Evolutionary conservation across 2,797 vertebrate species (phyloP).

Genomic region (Pseudocheirus occidentalis): DNA sequence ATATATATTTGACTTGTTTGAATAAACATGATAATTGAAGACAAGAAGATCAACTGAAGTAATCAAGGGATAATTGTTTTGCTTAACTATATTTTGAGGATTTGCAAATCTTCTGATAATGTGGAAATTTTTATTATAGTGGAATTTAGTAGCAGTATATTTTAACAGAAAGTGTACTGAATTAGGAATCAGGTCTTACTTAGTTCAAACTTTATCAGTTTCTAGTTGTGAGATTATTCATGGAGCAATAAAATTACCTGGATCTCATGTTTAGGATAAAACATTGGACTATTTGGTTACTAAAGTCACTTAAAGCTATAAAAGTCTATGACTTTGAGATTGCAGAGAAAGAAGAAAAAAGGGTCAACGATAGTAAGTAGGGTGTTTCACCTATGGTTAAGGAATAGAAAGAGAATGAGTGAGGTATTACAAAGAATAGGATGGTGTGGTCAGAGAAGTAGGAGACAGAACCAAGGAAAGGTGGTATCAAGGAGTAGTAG

Average conservation of each 20-base stretch:
- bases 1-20: not conserved
- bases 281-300: not conserved
- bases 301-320: not conserved
- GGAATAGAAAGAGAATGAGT: not conserved
- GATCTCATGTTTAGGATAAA: not conserved
- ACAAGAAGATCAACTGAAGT: not conserved
- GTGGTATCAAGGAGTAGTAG: not conserved
- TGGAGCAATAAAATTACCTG: not conserved
- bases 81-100: not conserved
- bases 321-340: not conserved
- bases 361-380: not conserved
- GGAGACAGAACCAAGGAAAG: not conserved
- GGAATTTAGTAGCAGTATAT: not conserved
- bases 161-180: not conserved
- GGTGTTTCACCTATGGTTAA: not conserved
- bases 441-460: not conserved
- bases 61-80: not conserved
- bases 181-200: not conserved
- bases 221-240: not conserved
- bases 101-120: not conserved
- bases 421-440: not conserved
- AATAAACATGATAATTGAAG: not conserved
- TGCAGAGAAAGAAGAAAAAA: not conserved
- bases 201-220: not conserved
- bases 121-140: not conserved